These are phyloP conservation scores for Gadopsis bispinosus DNA, from an alignment of 2,797 vertebrate genomes.

Conservation along the genomic window DNA sequence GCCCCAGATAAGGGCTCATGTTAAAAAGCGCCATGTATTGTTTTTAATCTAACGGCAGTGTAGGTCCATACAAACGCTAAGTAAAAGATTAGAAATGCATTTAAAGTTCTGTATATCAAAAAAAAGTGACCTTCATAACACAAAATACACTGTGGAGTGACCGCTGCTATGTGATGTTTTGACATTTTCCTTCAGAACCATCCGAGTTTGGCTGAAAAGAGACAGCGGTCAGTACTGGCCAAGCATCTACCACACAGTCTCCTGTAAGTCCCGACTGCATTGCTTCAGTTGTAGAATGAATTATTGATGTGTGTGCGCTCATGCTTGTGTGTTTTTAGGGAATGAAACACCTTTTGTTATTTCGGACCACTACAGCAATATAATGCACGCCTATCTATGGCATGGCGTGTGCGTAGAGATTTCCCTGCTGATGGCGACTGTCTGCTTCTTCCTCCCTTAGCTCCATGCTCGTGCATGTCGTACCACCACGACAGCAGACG, in stretches of 20 bases:
- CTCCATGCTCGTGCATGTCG: slow-evolving; percentile 93
- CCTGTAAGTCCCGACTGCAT: slow-evolving; percentile 89
- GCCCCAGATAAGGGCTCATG: not conserved
- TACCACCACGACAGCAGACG: slow-evolving; percentile 97
- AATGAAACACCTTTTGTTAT: not conserved
- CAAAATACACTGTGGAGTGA: not conserved
- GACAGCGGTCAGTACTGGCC: slow-evolving; percentile 99
- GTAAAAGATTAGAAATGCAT: not conserved
- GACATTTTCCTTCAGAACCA: slow-evolving; percentile 84
- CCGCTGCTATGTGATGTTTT: slow-evolving; percentile 15
- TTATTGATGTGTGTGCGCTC: not conserved
- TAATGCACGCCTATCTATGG: not conserved
- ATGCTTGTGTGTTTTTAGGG: not conserved
- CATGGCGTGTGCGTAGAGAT: not conserved
- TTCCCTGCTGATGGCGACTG: not conserved
- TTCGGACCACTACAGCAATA: not conserved
- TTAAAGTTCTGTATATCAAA: not conserved
- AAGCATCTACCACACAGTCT: slow-evolving; percentile 97
- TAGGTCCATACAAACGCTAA: not conserved
- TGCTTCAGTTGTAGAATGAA: not conserved
- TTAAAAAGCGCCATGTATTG: not conserved
- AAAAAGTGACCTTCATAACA: not conserved
- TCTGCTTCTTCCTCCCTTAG: slow-evolving; percentile 71
- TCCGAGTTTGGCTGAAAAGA: slow-evolving; percentile 96
- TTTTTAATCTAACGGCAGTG: not conserved